Evolutionary conservation across 92 coral and sea anemone genomes (phyloP), one percentile per base, ranked within the genome.

Genomic region (Virgularia gustaviana): DNA sequence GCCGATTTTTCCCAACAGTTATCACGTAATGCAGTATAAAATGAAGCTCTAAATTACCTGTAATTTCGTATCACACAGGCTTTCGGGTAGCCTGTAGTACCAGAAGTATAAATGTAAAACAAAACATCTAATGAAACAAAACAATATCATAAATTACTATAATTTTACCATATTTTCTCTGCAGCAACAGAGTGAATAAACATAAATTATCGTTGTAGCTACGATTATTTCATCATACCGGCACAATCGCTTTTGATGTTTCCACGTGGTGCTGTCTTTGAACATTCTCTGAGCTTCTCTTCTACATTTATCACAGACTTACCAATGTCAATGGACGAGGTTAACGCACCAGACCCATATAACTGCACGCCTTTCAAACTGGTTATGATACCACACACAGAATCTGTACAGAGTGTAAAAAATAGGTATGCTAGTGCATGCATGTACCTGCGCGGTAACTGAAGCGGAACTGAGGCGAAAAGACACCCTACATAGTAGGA

Each of bases 81-180:
- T 70, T 91, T 91, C n/a, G 97, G 97, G 3, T 88, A 73, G 29
- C 97, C 97, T 49, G 97, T 91, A 29, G 97, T 91, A 19, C 97
- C 97, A 51, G 97, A 91, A 13, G 97, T 91, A 65, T 89, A 91
- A 65, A 91, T 89, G 34, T 91, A 92, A 24, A 92, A 38, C 39
- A 92, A 65, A 2, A 84, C 78, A 82, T 92, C 98, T 89, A 52
- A 41, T 11, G 35, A 51, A 72, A 65, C 12, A 12, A 36, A 39
- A 70, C 9, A 32, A 36, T 29, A 12, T 4, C 28, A 4, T 34
- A 16, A 2, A 62, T 22, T 31, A 24, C 11, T 15, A 19, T 13
- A 65, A 9, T 35, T 65, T 16, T 25, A 13, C 10, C 22, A 22
- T 49, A 8, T 18, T n/a, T n/a, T n/a, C n/a, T n/a, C n/a, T n/a